Evolutionary conservation across 2,113 vertebrate genomes (phyloP).

Genomic region (Rhineura floridana): DNA sequence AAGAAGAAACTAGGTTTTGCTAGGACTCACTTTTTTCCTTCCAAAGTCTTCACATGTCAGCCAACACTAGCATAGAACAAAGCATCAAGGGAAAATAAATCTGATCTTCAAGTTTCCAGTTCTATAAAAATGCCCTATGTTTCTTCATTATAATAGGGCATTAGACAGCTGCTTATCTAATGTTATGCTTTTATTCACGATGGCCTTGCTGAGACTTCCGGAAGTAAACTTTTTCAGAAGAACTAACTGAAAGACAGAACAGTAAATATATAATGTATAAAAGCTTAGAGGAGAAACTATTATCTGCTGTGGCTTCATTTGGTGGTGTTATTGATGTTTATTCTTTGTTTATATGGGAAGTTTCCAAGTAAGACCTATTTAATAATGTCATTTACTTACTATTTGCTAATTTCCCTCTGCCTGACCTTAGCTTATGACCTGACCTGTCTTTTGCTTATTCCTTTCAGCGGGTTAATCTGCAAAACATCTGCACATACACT

Average conservation of each 20-base stretch:
- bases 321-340: constrained; percentile 87
- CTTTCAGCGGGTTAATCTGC: constrained; percentile 78
- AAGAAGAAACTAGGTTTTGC: constrained; percentile 72
- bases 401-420: constrained; percentile 81
- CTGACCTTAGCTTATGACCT: constrained; percentile 79
- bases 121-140: constrained; percentile 57
- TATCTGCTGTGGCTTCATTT: constrained; percentile 93
- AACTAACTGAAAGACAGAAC: constrained; percentile 89
- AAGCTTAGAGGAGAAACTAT: constrained; percentile 86
- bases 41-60: constrained; percentile 68
- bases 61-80: constrained; percentile 63
- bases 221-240: constrained; percentile 81
- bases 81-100: constrained; percentile 46
- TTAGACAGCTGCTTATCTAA: constrained; percentile 71
- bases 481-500: constrained; percentile 90
- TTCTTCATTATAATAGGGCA: constrained; percentile 68
- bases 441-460: constrained; percentile 90
- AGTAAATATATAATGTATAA: constrained; percentile 86
- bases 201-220: constrained; percentile 80
- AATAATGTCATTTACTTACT: constrained; percentile 76
- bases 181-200: constrained; percentile 73
- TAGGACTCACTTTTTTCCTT: constrained; percentile 67
- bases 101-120: constrained; percentile 63
- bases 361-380: constrained; percentile 81
- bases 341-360: constrained; percentile 84